Evolutionary conservation across 2,113 vertebrate genomes (phyloP).

Genomic region (Charadrius vociferus): DNA sequence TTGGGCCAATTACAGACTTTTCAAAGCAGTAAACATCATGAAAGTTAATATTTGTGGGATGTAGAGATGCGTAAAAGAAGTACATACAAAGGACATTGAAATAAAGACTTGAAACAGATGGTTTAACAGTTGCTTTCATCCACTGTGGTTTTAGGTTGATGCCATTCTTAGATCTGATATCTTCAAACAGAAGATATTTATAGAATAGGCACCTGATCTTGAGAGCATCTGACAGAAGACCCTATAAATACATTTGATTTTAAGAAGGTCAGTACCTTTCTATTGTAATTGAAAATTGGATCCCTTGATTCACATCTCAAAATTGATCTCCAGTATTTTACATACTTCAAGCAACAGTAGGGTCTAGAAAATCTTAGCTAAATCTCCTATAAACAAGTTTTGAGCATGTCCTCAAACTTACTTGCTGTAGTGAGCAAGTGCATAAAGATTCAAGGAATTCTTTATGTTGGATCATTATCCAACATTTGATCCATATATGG

Average conservation of each 20-base stretch:
- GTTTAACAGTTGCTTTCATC: neutral
- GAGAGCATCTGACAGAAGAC: neutral
- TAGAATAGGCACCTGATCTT: neutral
- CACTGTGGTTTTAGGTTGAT: neutral
- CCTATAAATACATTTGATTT: neutral
- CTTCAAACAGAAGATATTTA: neutral
- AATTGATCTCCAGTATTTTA: neutral
- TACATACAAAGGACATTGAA: neutral
- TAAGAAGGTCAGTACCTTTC: neutral
- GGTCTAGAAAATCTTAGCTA: neutral
- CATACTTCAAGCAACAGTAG: neutral
- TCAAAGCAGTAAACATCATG: neutral
- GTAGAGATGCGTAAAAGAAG: neutral
- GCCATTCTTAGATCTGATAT: neutral
- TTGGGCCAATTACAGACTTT: neutral
- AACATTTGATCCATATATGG: no score
- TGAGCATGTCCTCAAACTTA: neutral
- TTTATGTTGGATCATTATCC: neutral
- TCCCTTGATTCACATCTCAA: neutral
- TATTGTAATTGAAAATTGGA: neutral
- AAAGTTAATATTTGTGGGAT: neutral
- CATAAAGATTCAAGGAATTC: neutral
- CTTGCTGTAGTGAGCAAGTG: neutral
- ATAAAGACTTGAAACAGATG: neutral
- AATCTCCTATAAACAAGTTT: neutral